A percentile compares a stretch with the other conserved stretches of the same genome.
phyloP scores from a whole-genome alignment of 2,797 vertebrate genomes.

The Adelosebastes latens region DNA sequence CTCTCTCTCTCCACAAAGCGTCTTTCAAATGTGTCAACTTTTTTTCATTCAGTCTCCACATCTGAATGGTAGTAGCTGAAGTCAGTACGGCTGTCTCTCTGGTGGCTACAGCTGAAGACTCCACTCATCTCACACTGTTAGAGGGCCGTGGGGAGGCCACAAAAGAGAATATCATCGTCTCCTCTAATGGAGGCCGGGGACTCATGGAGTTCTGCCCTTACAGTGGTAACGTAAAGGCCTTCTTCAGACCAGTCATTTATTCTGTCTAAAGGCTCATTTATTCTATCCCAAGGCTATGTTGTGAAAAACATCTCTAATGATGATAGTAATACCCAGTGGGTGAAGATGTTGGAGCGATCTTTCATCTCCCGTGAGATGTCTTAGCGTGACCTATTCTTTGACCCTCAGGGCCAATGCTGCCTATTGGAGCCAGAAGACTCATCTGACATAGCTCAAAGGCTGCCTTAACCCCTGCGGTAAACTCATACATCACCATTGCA shows the following conservation, averaged over 20 bases:
- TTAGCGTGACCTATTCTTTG: conserved; percentile 64
- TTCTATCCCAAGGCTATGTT: conserved; percentile 76
- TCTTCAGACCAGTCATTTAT: conserved; percentile 70
- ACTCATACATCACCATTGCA: conserved; percentile 54
- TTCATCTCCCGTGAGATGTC: conserved; percentile 68
- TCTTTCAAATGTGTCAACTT: conserved; percentile 50
- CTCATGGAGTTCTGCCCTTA: conserved; percentile 65
- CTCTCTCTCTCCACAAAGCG: conserved; percentile 21
- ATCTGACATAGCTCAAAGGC: conserved; percentile 73
- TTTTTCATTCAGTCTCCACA: conserved; percentile 45
- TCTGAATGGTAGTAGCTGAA: conserved; percentile 41
- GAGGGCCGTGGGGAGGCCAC: conserved; percentile 55
- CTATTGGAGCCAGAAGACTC: conserved; percentile 73
- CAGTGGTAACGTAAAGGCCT: conserved; percentile 55
- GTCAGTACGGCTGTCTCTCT: conserved; percentile 41
- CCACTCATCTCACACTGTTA: conserved; percentile 58
- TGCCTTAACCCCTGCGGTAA: conserved; percentile 54
- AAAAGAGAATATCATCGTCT: conserved; percentile 62
- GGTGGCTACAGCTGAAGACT: conserved; percentile 48
- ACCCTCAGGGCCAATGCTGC: conserved; percentile 68
- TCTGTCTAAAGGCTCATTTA: conserved; percentile 79
- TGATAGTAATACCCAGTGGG: conserved; percentile 76
- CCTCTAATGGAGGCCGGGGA: conserved; percentile 65
- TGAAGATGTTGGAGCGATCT: conserved; percentile 67
- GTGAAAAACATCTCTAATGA: conserved; percentile 80